Evolutionary conservation across 2,888 invertebrate genomes (phyloP).

Genomic region (Platypus cylindrus): DNA sequence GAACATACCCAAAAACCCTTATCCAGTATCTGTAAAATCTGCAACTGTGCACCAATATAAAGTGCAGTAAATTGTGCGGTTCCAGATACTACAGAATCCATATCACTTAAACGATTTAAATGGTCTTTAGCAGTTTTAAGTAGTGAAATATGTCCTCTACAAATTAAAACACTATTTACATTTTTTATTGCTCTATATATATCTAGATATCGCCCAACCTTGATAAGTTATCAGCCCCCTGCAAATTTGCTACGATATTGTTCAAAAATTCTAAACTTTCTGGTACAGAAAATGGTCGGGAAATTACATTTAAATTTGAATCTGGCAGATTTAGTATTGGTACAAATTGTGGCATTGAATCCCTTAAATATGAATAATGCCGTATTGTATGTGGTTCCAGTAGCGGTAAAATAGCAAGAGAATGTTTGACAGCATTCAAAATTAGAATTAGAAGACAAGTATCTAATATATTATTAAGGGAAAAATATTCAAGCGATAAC

Average conservation of each 20-base stretch:
- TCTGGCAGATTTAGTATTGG: conserved; percentile 50
- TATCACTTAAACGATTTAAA: conserved; percentile 58
- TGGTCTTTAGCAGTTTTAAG: conserved; percentile 53
- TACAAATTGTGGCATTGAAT: conserved; percentile 84
- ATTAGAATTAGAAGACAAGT: conserved; percentile 84
- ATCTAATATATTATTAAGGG: conserved; percentile 36
- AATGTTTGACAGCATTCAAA: conserved; percentile 85
- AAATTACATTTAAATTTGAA: conserved; percentile 28
- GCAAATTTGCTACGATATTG: conserved; percentile 58
- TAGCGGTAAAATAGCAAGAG: conserved; percentile 80
- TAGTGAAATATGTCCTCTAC: conserved; percentile 42
- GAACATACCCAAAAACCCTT: conserved; percentile 37
- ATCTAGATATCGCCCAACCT: conserved; percentile 17
- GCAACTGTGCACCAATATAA: conserved; percentile 58
- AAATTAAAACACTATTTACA: conserved; percentile 7
- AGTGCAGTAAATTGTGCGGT: conserved; percentile 72
- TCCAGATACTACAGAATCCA: conserved; percentile 65
- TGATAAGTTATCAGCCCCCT: conserved; percentile 51
- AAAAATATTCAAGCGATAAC: conserved; percentile 1
- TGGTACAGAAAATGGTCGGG: conserved; percentile 42
- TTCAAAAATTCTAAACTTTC: conserved; percentile 61
- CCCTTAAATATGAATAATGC: conserved; percentile 86
- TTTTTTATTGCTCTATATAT: neutral
- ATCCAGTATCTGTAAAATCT: conserved; percentile 40
- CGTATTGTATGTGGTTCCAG: conserved; percentile 86